Percentiles rank a stretch among this genome's conserved stretches.
phyloP scores from a whole-genome alignment of 2,888 invertebrate genomes.

The Horisme vitalbata region DNA sequence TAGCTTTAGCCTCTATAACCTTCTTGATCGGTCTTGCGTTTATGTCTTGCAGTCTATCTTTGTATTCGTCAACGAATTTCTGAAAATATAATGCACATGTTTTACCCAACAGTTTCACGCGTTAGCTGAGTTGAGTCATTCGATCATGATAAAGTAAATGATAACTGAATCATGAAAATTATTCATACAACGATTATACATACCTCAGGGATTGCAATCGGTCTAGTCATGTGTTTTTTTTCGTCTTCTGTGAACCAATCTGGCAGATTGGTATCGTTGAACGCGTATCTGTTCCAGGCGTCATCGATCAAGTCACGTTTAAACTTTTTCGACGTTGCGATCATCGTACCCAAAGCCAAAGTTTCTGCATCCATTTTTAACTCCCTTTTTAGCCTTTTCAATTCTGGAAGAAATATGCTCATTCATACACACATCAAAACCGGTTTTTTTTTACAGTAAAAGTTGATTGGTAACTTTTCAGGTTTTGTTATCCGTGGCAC shows the following conservation, averaged over 20 bases:
- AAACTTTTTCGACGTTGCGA: slow-evolving; percentile 95
- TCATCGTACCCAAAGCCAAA: slow-evolving; percentile 94
- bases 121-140: slow-evolving; percentile 8
- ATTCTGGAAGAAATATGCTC: slow-evolving; percentile 48
- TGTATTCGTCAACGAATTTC: slow-evolving; percentile 93
- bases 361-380: slow-evolving; percentile 92
- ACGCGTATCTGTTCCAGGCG: slow-evolving; percentile 96
- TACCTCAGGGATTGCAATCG: slow-evolving; percentile 91
- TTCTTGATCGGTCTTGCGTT: slow-evolving; percentile 98
- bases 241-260: slow-evolving; percentile 99
- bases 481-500: too few species aligned
- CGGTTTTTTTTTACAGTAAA: too few species aligned
- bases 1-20: slow-evolving; percentile 97
- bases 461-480: too few species aligned
- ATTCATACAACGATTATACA: too few species aligned
- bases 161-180: slow-evolving; percentile 13
- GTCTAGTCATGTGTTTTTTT: slow-evolving; percentile 92
- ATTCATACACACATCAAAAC: not conserved
- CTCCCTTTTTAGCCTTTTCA: slow-evolving; percentile 80
- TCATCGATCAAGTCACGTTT: slow-evolving; percentile 95
- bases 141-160: slow-evolving; percentile 2
- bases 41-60: slow-evolving; percentile 91
- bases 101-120: slow-evolving; percentile 2
- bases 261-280: slow-evolving; percentile 95
- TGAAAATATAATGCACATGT: slow-evolving; percentile 45